Base-by-base conservation (phyloP, 2,888 invertebrate genomes). In the Meta bourneti region DNA sequence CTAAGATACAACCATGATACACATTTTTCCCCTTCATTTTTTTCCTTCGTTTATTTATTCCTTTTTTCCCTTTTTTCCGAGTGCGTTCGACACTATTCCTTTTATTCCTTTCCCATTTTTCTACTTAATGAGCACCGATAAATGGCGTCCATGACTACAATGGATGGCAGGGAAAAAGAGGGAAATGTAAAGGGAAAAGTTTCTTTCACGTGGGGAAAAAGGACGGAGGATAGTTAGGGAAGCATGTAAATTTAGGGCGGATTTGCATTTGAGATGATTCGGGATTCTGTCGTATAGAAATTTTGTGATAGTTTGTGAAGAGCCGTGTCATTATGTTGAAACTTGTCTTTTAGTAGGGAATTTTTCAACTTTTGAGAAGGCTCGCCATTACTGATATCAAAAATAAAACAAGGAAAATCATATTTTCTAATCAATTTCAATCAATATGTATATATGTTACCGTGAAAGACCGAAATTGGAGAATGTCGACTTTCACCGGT, bases 111-210 rank as follows among this genome's bases (percentile, higher is more conserved):
- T 16, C 13, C 61, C 61, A 61, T 61, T 61, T 61, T 61, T 61
- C 61, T 61, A 61, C 79, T 79, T 79, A 79, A 79, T 79, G 79
- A 79, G 79, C 34, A 49, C 79, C 79, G 79, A 79, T 79, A 79
- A 79, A 79, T 79, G 61, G 79, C 54, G 34, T 54, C 69, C 61
- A 79, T 34, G 61, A 16, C 61, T 52, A 34, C 79, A 79, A 13
- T 54, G 34, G 61, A 79, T 13, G 51, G 19, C 9, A 52, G 20
- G 61, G 13, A 16, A 61, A 61, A 13, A 77, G n/a, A 52, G n/a
- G 19, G 51, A 7, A 51, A n/a, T 19, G 34, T 34, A 61, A 13
- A 34, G 61, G 79, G 34, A 79, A 61, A 51, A 77, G 34, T 61
- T 61, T 61, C 61, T 61, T 61, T 61, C 61, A 61, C 16, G 61